Conservation (phyloP, 2,797 vertebrate genomes). For the Acestrorhynchus altus region DNA sequence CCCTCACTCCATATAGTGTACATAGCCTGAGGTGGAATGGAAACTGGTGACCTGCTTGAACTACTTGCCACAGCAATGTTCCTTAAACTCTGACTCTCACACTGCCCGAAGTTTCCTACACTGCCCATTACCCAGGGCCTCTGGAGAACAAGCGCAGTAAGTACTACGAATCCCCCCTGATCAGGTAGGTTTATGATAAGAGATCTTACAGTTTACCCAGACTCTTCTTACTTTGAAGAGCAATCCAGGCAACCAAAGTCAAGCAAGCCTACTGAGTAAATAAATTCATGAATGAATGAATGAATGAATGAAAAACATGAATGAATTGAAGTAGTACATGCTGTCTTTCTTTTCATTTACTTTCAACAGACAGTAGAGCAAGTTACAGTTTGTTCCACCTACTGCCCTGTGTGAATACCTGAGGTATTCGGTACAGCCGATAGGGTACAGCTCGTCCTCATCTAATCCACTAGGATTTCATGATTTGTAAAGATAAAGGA, state of each 20-base stretch:
- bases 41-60: conserved; percentile 70
- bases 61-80: conserved; percentile 59
- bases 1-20: conserved; percentile 28
- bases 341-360: not conserved
- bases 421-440: not conserved
- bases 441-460: too few relatives aligned
- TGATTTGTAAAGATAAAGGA: too few relatives aligned
- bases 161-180: not conserved
- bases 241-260: not conserved
- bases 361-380: not conserved
- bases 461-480: too few relatives aligned
- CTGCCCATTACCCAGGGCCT: conserved; percentile 29
- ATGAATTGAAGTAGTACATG: too few relatives aligned
- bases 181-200: not conserved
- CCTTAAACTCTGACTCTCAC: conserved; percentile 65
- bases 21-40: conserved; percentile 64
- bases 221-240: not conserved
- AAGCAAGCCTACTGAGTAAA: not conserved
- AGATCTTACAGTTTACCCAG: not conserved
- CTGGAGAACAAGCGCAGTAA: not conserved
- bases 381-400: not conserved
- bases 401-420: not conserved
- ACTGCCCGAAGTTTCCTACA: conserved; percentile 51
- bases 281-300: not conserved
- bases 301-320: not conserved